Conservation (phyloP, 2,888 invertebrate genomes). For the Parascotia fuliginaria region DNA sequence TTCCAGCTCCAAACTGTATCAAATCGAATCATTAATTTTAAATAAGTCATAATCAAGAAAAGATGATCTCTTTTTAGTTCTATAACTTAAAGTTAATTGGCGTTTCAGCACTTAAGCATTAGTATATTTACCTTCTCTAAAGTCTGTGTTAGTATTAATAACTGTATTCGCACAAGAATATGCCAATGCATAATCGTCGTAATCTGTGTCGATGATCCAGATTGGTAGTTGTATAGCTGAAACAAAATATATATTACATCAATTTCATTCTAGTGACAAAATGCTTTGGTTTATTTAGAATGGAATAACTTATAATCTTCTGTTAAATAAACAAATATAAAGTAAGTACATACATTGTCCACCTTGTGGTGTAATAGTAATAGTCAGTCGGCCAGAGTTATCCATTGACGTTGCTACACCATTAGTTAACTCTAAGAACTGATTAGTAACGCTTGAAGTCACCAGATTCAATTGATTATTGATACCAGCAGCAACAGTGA, state of each 20-base stretch:
- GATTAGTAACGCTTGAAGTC: slow-evolving; percentile 54
- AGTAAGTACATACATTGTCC: slow-evolving; percentile 3
- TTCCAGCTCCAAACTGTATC: slow-evolving; percentile 75
- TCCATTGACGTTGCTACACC: slow-evolving; percentile 50
- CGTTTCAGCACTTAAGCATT: no score
- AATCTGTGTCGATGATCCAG: slow-evolving; percentile 81
- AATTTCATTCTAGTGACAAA: no score
- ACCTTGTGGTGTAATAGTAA: slow-evolving; percentile 40
- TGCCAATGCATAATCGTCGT: slow-evolving; percentile 85
- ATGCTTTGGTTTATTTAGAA: no score
- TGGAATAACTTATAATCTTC: no score
- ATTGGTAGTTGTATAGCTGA: slow-evolving; percentile 57
- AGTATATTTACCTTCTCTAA: slow-evolving; percentile 69
- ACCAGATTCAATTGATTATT: slow-evolving; percentile 46
- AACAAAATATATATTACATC: slow-evolving; percentile 14
- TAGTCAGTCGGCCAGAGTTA: slow-evolving; percentile 54
- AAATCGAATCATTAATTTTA: background rate
- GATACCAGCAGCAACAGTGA: slow-evolving; percentile 31
- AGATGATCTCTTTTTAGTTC: no score
- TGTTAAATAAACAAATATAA: slow-evolving; percentile 1
- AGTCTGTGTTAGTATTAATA: slow-evolving; percentile 56
- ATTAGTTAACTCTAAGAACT: slow-evolving; percentile 39
- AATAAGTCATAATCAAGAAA: no score
- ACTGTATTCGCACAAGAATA: slow-evolving; percentile 79
- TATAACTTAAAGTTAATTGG: no score